Evolutionary conservation across 2,113 vertebrate species (phyloP), one percentile per base, ranked within the genome.

Genomic region (Malurus elegans): DNA sequence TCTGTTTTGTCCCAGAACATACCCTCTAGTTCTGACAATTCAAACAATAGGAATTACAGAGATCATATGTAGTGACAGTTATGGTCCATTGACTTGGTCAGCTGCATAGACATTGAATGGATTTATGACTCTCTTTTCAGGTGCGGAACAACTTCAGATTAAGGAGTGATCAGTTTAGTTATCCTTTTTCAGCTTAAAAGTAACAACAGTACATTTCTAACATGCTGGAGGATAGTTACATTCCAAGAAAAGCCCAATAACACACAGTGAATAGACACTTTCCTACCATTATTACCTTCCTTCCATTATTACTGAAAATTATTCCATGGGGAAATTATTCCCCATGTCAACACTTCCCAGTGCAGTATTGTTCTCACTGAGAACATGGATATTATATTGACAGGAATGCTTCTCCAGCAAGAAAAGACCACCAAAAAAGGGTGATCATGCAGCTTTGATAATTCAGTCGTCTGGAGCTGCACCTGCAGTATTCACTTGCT

Each of bases 241-340:
- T 62, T 90, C 76, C 76, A 71, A 80, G n/a, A 74, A 90, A 94
- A 62, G 66, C 44, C 80, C 42, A 54, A 44, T 70, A 87, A 92
- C 42, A 62, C 38, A 79, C 48, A 67, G 44, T 19, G 19, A 85
- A 31, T 67, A 50, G 72, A 80, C 19, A 92, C 9, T 28, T 34
- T 62, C 57, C 29, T 78, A 74, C 20, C 10, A 36, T 51, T 86
- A 85, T 92, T 75, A 88, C 50, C 34, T 86, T 54, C 73, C 11
- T 82, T 82, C 38, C 12, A 34, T n/a, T 74, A 84, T 93, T 79
- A 90, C 14, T 73, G 79, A 64, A 90, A 95, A 97, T 91, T 90
- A 92, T 95, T 87, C n/a, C 87, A 50, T 88, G 62, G 42, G 53
- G 86, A 86, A 84, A 65, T 86, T 73, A 69, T 86, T 76, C 31